A percentile compares a stretch with the other conserved stretches of the same genome.
These are phyloP conservation scores for Drosophila setosimentum DNA, from an alignment of 2,888 invertebrate genomes.

Conservation along the genomic window DNA sequence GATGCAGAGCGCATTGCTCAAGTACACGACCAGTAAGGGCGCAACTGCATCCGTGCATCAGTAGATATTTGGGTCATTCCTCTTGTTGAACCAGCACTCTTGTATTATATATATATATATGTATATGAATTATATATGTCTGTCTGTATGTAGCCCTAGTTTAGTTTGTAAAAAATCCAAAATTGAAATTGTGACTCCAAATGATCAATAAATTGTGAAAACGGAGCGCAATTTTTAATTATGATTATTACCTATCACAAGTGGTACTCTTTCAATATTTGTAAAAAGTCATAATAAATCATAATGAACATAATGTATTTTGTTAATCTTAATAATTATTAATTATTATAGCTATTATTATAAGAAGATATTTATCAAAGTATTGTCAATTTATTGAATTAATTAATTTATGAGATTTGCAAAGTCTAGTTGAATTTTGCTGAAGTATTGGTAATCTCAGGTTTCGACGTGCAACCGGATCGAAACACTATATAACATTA, in stretches of 20 bases:
- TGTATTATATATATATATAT: neutral
- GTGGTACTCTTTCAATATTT: neutral
- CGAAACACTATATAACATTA: neutral
- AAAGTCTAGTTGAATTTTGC: neutral
- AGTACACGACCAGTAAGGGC: neutral
- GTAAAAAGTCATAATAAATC: neutral
- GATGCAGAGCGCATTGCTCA: slow-evolving; percentile 7
- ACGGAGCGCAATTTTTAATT: neutral
- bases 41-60: neutral
- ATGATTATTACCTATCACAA: neutral
- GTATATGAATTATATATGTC: neutral
- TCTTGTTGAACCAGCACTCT: neutral
- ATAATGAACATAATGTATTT: neutral
- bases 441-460: neutral
- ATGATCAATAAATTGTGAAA: slow-evolving; percentile 17
- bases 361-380: neutral
- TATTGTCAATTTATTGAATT: neutral
- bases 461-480: neutral
- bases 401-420: neutral
- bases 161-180: slow-evolving; percentile 10
- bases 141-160: neutral
- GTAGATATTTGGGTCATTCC: neutral
- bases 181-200: slow-evolving; percentile 15
- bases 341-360: neutral
- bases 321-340: neutral